Base-by-base conservation (phyloP, 2,113 vertebrate species). In the Campylomormyrus numenius region DNA sequence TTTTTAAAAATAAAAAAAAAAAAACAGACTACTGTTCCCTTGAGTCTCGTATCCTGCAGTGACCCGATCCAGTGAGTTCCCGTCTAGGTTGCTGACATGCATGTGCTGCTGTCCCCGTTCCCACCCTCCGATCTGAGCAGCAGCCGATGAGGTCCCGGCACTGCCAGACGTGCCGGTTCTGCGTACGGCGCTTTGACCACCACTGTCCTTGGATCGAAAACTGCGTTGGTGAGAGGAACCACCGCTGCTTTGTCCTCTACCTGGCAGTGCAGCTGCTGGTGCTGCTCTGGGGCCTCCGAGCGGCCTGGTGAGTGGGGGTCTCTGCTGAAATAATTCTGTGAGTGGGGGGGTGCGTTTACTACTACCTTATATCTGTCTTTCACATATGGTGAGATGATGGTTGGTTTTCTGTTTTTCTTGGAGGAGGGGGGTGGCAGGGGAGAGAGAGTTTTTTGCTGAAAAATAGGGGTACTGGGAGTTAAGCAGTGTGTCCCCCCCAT, bases 171-270 rank as follows among this genome's bases (percentile, higher is more conserved):
- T 99, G 98, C 93, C 96, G 94, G 46, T 98, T 95, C 93, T 99
- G 98, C 0, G 97, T 99, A 1, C 97, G 97, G 3, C 97, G 98
- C 10, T 99, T 97, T 0, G 98, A 99, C 94, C 98, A 99, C 88
- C 98, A 99, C 94, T 99, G 98, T 88, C 98, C 98, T 85, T 99
- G 98, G 98, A 97, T 98, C 1, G 97, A 97, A 94, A 99, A 99
- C 95, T 99, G 98, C 0, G 96, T 99, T 0, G 98, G 98, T 0
- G 98, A 99, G 91, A 96, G 95, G 91, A 99, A 99, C 93, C 98
- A 99, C 91, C 97, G 97, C 2, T 95, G 98, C 94, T 99, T 99
- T 87, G 92, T 99, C 5, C 92, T 94, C 21, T 99, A 98, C 93
- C 89, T 99, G 93, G 94, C 93, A 0, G 90, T 97, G 52, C 98